Evolutionary conservation across 2,888 invertebrate species (phyloP).

Genomic region (Chrysina gloriosa): DNA sequence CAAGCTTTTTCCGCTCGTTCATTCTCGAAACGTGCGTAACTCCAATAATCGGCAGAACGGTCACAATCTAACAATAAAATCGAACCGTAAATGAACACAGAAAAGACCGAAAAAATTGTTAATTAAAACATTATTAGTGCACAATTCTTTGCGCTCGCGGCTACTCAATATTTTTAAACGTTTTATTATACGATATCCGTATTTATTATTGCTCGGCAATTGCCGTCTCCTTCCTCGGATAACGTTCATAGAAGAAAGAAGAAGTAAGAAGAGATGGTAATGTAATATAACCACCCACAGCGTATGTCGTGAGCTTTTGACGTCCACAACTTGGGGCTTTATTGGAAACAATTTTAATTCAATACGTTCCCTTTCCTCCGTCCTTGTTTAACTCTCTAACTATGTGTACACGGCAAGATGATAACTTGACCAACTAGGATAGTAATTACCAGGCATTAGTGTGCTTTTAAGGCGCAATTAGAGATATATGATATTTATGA

Average conservation of each 20-base stretch:
- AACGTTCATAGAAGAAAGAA: slow-evolving; percentile 23
- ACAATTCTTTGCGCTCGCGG: slow-evolving; percentile 35
- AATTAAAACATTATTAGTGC: slow-evolving; percentile 40
- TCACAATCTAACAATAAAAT: slow-evolving; percentile 28
- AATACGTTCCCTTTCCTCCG: slow-evolving; percentile 30
- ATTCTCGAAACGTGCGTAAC: slow-evolving; percentile 7
- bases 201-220: slow-evolving; percentile 32
- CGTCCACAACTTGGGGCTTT: slow-evolving; percentile 42
- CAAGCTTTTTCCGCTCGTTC: slow-evolving; percentile 15
- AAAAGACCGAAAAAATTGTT: slow-evolving; percentile 32
- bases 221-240: slow-evolving; percentile 14
- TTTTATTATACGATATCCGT: slow-evolving; percentile 39
- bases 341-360: slow-evolving; percentile 46
- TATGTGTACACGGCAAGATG: slow-evolving; percentile 42
- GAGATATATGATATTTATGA: slow-evolving; percentile 52
- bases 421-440: slow-evolving; percentile 47
- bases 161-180: slow-evolving; percentile 35
- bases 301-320: slow-evolving; percentile 49
- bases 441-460: slow-evolving; percentile 52
- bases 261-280: slow-evolving; percentile 46
- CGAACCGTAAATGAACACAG: slow-evolving; percentile 32
- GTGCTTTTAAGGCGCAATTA: slow-evolving; percentile 48
- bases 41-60: slow-evolving; percentile 13
- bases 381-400: slow-evolving; percentile 30
- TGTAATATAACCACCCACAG: slow-evolving; percentile 53